phyloP scores from a whole-genome alignment of 2,797 vertebrate species.

The Mareca strepera region DNA sequence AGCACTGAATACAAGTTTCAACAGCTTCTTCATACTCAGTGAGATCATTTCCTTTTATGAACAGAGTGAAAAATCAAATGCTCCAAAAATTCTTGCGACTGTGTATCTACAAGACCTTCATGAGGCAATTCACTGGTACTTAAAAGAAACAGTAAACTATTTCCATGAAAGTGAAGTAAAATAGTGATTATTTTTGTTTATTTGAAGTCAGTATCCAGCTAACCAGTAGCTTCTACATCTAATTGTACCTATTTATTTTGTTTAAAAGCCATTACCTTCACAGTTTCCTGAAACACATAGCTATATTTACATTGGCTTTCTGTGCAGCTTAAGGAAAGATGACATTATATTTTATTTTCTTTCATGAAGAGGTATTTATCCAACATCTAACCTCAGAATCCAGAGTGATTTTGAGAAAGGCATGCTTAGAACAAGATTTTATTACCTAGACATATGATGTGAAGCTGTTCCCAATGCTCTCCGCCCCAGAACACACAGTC shows the following conservation, averaged over 20 bases:
- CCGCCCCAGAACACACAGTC: slow-evolving; percentile 94
- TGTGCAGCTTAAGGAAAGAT: not conserved
- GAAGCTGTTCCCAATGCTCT: slow-evolving; percentile 96
- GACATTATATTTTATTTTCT: not conserved
- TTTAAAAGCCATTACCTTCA: not conserved
- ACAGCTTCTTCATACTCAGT: not conserved
- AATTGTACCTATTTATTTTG: not conserved
- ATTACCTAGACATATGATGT: slow-evolving; percentile 98
- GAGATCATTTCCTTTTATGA: not conserved
- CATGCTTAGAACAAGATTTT: not conserved
- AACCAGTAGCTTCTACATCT: not conserved
- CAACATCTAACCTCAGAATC: not conserved
- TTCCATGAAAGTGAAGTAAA: not conserved
- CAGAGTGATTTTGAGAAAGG: not conserved
- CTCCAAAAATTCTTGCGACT: not conserved
- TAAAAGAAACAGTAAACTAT: not conserved
- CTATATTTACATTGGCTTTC: not conserved
- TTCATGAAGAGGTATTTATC: not conserved
- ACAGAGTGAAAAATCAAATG: not conserved
- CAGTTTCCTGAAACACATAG: not conserved
- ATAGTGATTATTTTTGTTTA: not conserved
- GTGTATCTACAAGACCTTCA: not conserved
- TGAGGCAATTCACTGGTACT: not conserved
- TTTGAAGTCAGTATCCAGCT: not conserved
- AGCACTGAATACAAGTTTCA: not conserved